Evolutionary conservation across 2,797 vertebrate genomes (phyloP), one percentile per base, ranked within the genome.

Genomic region (Sibirionetta formosa): DNA sequence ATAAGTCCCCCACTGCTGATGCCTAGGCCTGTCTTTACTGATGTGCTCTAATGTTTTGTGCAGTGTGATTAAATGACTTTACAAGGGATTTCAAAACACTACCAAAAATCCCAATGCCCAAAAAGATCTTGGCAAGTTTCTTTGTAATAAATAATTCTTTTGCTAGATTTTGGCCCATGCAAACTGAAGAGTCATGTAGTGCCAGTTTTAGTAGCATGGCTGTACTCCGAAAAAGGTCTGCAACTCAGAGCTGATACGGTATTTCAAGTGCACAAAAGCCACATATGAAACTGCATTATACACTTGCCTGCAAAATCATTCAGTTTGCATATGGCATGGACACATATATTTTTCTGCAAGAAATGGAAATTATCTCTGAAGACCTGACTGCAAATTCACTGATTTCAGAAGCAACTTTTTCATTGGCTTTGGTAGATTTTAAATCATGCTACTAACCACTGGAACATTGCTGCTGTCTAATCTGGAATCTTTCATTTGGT

Each of bases 221-320:
- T 79, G 80, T 54, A 48, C 35, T 86, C 75, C 0, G 0, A 63
- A 73, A 86, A 72, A 72, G n/a, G 64, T 63, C 58, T 61, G n/a
- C 50, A 70, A 31, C 33, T 81, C 69, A 35, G 40, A 33, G 58
- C 38, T 51, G 77, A 90, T 92, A 93, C 46, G 1, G 94, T 86
- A 73, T 40, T 85, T 90, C 26, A 9, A 42, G 56, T 64, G 53
- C 81, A 88, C 20, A 85, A 89, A 35, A 68, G 81, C 71, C 81
- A 88, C 83, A 90, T 64, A 14, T 9, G 88, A 76, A 84, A 95
- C 44, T 31, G 33, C n/a, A 33, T 12, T 78, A 61, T 23, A 36
- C 20, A 33, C 17, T 84, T 51, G 77, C 42, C 90, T 96, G 90
- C 35, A 84, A 78, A 95, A 93, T 84, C 88, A 70, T 48, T 94